Conservation (phyloP, 1,140 invertebrate genomes). For the Drosophila auraria region DNA sequence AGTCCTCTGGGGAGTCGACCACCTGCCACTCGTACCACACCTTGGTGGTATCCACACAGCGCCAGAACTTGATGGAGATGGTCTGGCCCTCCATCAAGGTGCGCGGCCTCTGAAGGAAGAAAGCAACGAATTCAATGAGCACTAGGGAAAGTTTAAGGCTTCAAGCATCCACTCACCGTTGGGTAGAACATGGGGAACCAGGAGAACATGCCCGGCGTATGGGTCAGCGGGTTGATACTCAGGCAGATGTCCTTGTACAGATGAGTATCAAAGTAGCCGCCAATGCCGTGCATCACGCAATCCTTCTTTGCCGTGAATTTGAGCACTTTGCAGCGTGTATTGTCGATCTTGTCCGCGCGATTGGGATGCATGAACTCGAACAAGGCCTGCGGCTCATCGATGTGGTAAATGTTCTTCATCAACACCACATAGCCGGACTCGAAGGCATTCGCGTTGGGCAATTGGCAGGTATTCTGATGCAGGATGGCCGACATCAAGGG, state of each 20-base stretch:
- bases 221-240: slow-evolving; percentile 95
- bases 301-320: slow-evolving; percentile 91
- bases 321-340: slow-evolving; percentile 90
- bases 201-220: slow-evolving; percentile 96
- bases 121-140: slow-evolving; percentile 6
- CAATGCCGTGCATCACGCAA: slow-evolving; percentile 95
- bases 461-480: slow-evolving; percentile 85
- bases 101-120: slow-evolving; percentile 58
- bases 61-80: slow-evolving; percentile 95
- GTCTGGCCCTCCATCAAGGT: slow-evolving; percentile 88
- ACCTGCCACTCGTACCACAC: slow-evolving; percentile 98
- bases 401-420: slow-evolving; percentile 95
- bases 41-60: slow-evolving; percentile 90
- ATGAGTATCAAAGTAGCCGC: slow-evolving; percentile 96
- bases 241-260: slow-evolving; percentile 94
- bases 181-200: slow-evolving; percentile 99
- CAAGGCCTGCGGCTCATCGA: slow-evolving; percentile 91
- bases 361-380: slow-evolving; percentile 97
- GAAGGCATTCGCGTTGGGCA: slow-evolving; percentile 43
- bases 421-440: slow-evolving; percentile 94
- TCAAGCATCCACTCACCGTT: slow-evolving; percentile 87
- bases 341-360: slow-evolving; percentile 88
- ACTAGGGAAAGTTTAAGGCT: too few relatives aligned
- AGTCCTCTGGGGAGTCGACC: slow-evolving; percentile 88
- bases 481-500: slow-evolving; percentile 89